These are phyloP conservation scores for Brachynemurus nebulosus DNA, from an alignment of 2,888 invertebrate genomes.

Conservation along the genomic window DNA sequence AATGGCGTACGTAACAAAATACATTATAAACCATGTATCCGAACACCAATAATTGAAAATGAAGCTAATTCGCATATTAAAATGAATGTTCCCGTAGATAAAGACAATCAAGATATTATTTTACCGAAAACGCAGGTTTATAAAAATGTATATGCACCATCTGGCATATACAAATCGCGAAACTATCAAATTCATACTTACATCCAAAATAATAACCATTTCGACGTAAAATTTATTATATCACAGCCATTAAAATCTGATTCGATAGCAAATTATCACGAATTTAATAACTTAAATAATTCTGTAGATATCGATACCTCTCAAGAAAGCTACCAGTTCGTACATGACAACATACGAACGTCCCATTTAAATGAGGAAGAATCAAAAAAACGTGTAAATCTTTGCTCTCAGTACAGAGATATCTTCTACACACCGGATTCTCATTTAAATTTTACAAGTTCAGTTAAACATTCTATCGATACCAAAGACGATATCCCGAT, in stretches of 20 bases:
- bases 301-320: background rate
- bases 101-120: too few species aligned
- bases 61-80: background rate
- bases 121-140: background rate
- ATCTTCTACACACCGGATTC: slow-evolving; percentile 18
- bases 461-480: slow-evolving; percentile 21
- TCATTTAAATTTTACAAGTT: slow-evolving; percentile 18
- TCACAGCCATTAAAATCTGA: background rate
- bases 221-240: background rate
- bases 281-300: background rate
- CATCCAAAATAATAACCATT: background rate
- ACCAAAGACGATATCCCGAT: slow-evolving; percentile 21
- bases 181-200: background rate
- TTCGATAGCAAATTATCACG: background rate
- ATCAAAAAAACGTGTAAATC: slow-evolving; percentile 13
- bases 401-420: slow-evolving; percentile 17
- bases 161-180: background rate
- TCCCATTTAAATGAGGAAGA: slow-evolving; percentile 20
- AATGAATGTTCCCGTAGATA: background rate
- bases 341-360: too few species aligned
- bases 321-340: background rate
- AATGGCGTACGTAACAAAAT: background rate
- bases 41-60: background rate
- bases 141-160: background rate
- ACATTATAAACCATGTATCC: background rate